These are phyloP conservation scores for Chromis chromis DNA, from an alignment of 2,797 vertebrate species.

Conservation along the genomic window DNA sequence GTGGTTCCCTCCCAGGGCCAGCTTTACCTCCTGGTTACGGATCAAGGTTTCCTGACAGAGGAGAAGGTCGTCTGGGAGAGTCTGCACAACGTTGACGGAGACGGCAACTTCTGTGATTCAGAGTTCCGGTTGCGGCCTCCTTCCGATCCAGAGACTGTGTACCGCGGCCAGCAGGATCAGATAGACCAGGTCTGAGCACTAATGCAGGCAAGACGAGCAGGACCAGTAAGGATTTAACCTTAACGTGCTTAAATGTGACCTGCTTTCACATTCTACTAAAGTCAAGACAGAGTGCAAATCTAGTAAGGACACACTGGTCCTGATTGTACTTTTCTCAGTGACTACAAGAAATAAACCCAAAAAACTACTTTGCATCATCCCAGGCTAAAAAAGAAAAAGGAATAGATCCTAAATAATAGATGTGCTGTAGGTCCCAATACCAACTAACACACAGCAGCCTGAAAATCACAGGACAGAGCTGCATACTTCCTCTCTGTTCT, in stretches of 20 bases:
- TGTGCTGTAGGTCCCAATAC: constrained; percentile 47
- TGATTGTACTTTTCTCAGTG: background rate
- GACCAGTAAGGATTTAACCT: constrained; percentile 29
- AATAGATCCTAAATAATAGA: constrained; percentile 66
- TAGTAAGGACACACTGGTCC: constrained; percentile 1
- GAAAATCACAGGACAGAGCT: constrained; percentile 4
- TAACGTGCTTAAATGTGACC: background rate
- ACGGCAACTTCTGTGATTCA: constrained; percentile 97
- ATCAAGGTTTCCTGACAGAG: constrained; percentile 98
- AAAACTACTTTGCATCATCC: constrained; percentile 1
- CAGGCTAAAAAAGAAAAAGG: constrained; percentile 5
- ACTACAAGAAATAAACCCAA: background rate
- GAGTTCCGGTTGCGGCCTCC: constrained; percentile 95
- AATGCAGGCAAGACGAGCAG: constrained; percentile 53
- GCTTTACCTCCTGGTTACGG: constrained; percentile 96
- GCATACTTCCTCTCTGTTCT: constrained; percentile 14
- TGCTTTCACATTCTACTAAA: constrained; percentile 1
- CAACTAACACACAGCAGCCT: constrained; percentile 16
- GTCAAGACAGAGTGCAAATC: background rate
- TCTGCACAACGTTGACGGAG: constrained; percentile 97
- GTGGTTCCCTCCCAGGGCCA: constrained; percentile 86
- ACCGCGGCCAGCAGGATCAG: constrained; percentile 98
- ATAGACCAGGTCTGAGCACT: constrained; percentile 93
- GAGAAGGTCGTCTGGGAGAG: constrained; percentile 99
- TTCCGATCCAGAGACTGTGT: constrained; percentile 95